Base-by-base conservation (phyloP, 2,797 vertebrate species). In the Nyctibius grandis region DNA sequence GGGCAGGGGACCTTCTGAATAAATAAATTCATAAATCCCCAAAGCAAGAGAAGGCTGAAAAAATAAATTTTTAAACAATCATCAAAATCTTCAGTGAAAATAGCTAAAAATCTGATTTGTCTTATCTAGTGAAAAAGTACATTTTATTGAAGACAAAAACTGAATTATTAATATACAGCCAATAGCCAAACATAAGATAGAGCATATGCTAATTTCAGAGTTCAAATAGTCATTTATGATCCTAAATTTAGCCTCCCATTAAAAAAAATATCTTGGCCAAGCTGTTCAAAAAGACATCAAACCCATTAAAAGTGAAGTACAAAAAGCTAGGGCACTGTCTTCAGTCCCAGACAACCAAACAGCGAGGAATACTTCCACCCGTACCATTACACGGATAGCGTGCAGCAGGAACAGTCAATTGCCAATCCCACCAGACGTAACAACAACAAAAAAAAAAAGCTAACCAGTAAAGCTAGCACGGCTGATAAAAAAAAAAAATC, bases 201-300 rank as follows among this genome's bases (percentile, higher is more conserved):
- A 80, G n/a, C 70, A 13, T 83, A 95, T 96, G 94, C 77, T 95
- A 95, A 95, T 95, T 95, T 87, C 67, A 77, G 36, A 91, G 89
- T 94, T 96, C 86, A 94, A 88, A 96, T 75, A 93, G 45, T 40
- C 77, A 83, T 87, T 91, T 96, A 75, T 81, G 74, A 67, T 94
- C 64, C 88, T 95, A 96, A 94, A 94, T 93, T 94, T 96, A 97
- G 75, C 61, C 34, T 93, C 13, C 34, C 34, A 60, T 85, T 87
- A 50, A 68, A 85, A 94, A 67, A 68, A 83, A 18, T 33, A 74
- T 45, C 48, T 94, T 83, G 64, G 28, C 84, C 75, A 87, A 80
- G 81, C 51, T 87, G 38, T 77, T 95, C 70, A 83, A 95, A 93
- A 89, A 47, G 48, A 48, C 53, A 83, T 91, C 51, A 80, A 80